Percentiles rank a stretch among this genome's conserved stretches.
Conservation (phyloP, 2,113 vertebrate species). For the Lamprotornis superbus region DNA sequence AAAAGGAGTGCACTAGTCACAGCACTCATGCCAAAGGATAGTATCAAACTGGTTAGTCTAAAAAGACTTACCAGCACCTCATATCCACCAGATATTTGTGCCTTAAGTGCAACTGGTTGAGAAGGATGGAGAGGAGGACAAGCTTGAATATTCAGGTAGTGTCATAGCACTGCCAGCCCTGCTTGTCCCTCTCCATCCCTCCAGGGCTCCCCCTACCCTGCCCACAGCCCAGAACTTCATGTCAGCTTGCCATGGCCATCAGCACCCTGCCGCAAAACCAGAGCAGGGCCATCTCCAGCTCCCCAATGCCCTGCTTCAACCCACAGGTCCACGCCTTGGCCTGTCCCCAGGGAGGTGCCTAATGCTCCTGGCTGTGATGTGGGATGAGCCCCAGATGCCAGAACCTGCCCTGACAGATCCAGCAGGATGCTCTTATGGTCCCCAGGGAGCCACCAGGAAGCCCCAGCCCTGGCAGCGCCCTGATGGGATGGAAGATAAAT, state of each 20-base stretch:
- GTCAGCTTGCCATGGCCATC: background rate
- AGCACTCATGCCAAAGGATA: accelerated
- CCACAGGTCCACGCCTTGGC: no score
- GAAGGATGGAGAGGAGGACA: background rate
- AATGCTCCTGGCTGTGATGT: background rate
- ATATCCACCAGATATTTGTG: background rate
- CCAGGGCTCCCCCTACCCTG: background rate
- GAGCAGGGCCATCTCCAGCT: background rate
- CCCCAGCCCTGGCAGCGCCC: no score
- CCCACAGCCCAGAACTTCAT: background rate
- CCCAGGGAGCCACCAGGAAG: background rate
- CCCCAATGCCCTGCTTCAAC: background rate
- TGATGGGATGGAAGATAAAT: background rate
- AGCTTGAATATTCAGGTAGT: background rate
- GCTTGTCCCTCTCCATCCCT: no score
- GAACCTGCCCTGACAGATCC: background rate
- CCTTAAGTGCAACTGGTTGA: background rate
- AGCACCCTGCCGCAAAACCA: background rate
- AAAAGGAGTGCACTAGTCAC: background rate
- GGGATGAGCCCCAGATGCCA: background rate
- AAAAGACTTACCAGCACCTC: background rate
- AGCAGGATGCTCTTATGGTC: background rate
- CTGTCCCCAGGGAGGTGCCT: background rate
- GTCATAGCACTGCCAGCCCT: background rate
- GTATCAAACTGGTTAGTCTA: background rate